Base-by-base conservation (phyloP, 1,140 invertebrate species). In the Callitettix versicolor region DNA sequence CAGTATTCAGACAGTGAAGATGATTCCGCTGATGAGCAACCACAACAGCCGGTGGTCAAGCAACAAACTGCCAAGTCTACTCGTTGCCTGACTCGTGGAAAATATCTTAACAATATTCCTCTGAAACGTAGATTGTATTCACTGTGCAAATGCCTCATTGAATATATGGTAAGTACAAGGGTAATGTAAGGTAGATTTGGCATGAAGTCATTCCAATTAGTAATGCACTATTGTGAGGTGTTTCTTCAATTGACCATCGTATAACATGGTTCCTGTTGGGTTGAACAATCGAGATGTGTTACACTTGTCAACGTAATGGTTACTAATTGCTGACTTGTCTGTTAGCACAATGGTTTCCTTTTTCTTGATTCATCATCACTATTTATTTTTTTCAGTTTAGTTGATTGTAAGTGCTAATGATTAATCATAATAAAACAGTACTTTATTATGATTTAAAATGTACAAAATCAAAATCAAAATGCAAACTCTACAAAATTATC, bases 121-220 rank as follows among this genome's bases (percentile, higher is more conserved):
- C 64, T 88, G 12, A 88, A 88, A 61, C 86, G 84, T 63, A 78
- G 84, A 64, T 76, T 88, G 7, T 80, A 86, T 59, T 74, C 76
- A 42, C 73, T 91, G 33, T 82, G 85, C 41, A 86, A 85, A 63
- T 85, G 83, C 61, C 71, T 89, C 18, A 75, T 87, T 33, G 87
- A 89, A 66, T 86, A 82, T 68, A 78, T 85, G 11, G 78, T 86
- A 78, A 73, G 77, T 73, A 52, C 9, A 17, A 18, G 11, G 49
- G 12, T 36, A 5, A 36, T 6, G 7, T 51, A 36, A 36, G 33
- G 6, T 30, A 20, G 12, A 48, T 24, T 5, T 22, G 15, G 22
- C 17, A 24, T 30, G 7, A 48, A 9, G 11, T 9, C 18, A 30
- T 22, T n/a, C n/a, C n/a, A n/a, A n/a, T n/a, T n/a, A n/a, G n/a